Base-by-base conservation (phyloP, 2,113 vertebrate genomes). In the Gnathonemus echidnorhynchus region DNA sequence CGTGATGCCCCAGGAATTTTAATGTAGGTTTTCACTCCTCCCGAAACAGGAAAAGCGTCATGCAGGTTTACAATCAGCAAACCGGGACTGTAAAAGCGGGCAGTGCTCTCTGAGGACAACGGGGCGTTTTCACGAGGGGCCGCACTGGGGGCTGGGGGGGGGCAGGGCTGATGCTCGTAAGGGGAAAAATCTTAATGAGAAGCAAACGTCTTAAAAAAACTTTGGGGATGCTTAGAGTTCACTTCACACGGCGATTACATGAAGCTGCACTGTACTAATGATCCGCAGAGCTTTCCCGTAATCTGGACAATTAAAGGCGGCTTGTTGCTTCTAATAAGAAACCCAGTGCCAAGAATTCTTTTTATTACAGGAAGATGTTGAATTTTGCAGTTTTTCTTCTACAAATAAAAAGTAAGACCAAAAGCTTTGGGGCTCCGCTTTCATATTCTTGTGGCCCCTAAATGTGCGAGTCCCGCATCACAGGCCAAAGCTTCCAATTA, bases 311-410 rank as follows among this genome's bases (percentile, higher is more conserved):
- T 93, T 94, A 94, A 94, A 93, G 93, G 90, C 90, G 83, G 91
- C 92, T 86, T 89, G 90, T 91, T 93, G 93, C 92, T 92, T 94
- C 91, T 95, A 94, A 94, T 87, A 92, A 96, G 93, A 89, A 90
- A 90, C 90, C 92, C 93, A 45, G 24, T 92, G 94, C 93, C 92
- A 89, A 91, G 90, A 90, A 91, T 91, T 77, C 88, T 48, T 85
- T 95, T 95, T 93, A 94, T 93, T 90, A 91, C 95, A 94, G 95
- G 95, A 96, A 95, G 93, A 89, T 46, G 91, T 92, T 91, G 91
- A 93, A 94, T 94, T 9, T 86, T 89, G 90, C 90, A 91, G 92
- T 94, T 93, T 93, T 92, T 91, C 89, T 93, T 88, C 92, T 89
- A 93, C 92, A 92, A 91, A 93, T 94, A 93, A 94, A 91, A 95